Conservation (phyloP, 37 sponge, comb jelly and placozoan species). For the Dysidea cf. avara region DNA sequence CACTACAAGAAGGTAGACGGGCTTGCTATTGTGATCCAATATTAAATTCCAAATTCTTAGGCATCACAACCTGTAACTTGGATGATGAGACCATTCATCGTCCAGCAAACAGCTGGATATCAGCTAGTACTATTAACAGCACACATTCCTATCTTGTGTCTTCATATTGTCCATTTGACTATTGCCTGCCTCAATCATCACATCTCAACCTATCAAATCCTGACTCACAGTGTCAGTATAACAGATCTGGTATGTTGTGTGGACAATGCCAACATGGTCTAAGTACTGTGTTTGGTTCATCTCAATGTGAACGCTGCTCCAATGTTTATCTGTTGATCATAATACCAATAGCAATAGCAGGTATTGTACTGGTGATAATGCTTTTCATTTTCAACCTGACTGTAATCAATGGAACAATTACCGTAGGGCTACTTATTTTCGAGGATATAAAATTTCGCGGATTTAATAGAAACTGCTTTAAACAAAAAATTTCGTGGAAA, state of each 20-base stretch:
- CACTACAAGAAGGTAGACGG: neutral
- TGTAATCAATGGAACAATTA: conserved; percentile 38
- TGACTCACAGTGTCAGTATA: conserved; percentile 15
- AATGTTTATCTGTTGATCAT: conserved; percentile 19
- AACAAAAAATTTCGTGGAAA: too few species aligned
- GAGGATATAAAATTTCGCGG: too few species aligned
- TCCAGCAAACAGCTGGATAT: too few species aligned
- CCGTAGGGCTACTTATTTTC: too few species aligned
- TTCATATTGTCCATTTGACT: conserved; percentile 16
- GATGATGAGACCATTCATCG: too few species aligned
- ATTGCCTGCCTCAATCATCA: neutral
- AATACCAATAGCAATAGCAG: conserved; percentile 2
- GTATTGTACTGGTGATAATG: conserved; percentile 19
- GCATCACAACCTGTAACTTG: too few species aligned
- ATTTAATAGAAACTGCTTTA: too few species aligned
- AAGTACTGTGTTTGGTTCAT: conserved; percentile 26
- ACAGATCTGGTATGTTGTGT: conserved; percentile 38
- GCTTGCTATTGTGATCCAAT: neutral
- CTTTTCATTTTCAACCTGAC: conserved; percentile 38
- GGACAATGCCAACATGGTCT: conserved; percentile 8
- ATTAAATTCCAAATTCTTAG: neutral
- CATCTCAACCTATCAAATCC: neutral
- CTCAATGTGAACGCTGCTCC: conserved; percentile 24
- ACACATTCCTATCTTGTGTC: too few species aligned
- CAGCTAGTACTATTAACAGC: too few species aligned